Conservation (phyloP, 2,888 invertebrate species). For the Clunio marinus region DNA sequence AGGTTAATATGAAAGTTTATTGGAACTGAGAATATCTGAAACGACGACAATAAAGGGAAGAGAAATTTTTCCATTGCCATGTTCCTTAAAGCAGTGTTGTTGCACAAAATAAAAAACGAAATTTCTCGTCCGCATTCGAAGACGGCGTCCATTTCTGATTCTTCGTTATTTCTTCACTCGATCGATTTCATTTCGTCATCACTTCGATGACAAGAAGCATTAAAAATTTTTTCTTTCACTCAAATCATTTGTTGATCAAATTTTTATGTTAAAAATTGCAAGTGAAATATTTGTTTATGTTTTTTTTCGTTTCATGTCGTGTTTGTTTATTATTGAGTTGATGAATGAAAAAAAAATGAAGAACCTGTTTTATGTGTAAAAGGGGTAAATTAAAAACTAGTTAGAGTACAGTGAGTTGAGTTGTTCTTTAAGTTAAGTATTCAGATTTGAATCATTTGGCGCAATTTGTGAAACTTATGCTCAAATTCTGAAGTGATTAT, state of each 20-base stretch:
- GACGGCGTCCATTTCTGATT: slow-evolving; percentile 2
- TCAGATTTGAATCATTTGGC: background rate
- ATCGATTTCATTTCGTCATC: no score
- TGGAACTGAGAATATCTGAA: no score
- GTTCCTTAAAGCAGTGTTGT: background rate
- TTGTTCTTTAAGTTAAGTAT: no score
- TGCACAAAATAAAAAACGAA: background rate
- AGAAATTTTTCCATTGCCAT: background rate
- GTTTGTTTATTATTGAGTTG: slow-evolving; percentile 32
- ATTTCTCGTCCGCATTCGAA: background rate
- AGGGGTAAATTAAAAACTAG: slow-evolving; percentile 37
- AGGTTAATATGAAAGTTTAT: no score
- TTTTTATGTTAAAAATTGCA: no score
- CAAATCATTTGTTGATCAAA: no score
- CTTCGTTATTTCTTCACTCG: background rate
- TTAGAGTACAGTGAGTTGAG: slow-evolving; percentile 18
- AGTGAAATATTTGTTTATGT: slow-evolving; percentile 36
- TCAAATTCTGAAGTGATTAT: no score
- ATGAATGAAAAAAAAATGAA: slow-evolving; percentile 35
- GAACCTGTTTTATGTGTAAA: slow-evolving; percentile 36
- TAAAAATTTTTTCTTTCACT: no score
- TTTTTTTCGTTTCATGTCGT: slow-evolving; percentile 10
- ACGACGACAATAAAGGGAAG: background rate
- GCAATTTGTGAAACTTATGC: no score
- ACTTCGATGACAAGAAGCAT: no score